Base-by-base conservation (phyloP, 2,888 invertebrate genomes). In the Sinotaia quadrata region DNA sequence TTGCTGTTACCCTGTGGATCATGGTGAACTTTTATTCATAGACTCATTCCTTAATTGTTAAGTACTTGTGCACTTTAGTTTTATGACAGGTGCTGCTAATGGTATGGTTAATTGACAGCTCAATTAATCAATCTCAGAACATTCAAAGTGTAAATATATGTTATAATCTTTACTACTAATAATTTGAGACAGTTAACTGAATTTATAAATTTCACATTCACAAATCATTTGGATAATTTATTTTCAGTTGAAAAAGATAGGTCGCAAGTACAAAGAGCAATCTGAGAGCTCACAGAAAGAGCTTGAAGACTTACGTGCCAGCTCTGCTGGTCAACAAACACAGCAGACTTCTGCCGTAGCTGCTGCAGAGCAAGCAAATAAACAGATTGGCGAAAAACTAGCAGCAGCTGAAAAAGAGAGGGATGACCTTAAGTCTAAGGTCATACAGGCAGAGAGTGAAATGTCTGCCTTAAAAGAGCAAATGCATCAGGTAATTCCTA, bases 241-340 rank as follows among this genome's bases (percentile, higher is more conserved):
- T 60, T 41, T 66, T 27, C 77, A 89, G 87, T 79, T 90, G 61
- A 92, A 94, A 78, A 95, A 94, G 87, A 95, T 97, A 77, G 97
- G 96, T 7, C 94, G 95, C 82, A 95, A 95, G 83, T 97, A 97
- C 87, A 97, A 96, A 88, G 93, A 95, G 71, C 90, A 97, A 74
- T 91, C 96, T 62, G 94, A 94, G 86, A 96, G 96, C 91, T 71
- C 57, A 29, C 68, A 71, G 21, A 73, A 73, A 37, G 78, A 78
- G 27, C 49, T 76, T 61, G 74, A 77, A 12, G 74, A 76, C 33
- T 52, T 68, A 15, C 68, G 52, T 90, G 90, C 80, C 78, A 67
- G 89, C 49, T 62, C 69, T 15, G 66, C 60, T 12, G 68, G 60
- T 4, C 67, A 73, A 56, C 72, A 75, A 41, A 66, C 72, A 1